These are phyloP conservation scores for Neomicropteryx cornuta DNA, from an alignment of 1,140 invertebrate species.

Conservation along the genomic window DNA sequence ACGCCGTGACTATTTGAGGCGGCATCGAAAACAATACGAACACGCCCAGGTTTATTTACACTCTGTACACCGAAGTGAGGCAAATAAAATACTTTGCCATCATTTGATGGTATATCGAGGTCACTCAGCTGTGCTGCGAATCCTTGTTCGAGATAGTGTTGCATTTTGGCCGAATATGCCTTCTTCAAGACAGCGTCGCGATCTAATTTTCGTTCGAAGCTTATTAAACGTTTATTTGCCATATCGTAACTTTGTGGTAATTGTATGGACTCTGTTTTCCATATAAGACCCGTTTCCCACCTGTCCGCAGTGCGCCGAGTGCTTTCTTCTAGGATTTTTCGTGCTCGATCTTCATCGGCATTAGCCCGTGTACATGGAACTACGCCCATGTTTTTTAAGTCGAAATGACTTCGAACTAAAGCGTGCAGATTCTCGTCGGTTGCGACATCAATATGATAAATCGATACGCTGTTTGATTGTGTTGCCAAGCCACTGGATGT, in stretches of 20 bases:
- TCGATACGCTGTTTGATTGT: too few relatives aligned
- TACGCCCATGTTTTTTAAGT: too few relatives aligned
- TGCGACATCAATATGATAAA: too few relatives aligned
- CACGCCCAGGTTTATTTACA: conserved; percentile 16
- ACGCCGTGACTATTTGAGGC: conserved; percentile 12
- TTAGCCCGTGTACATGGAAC: too few relatives aligned
- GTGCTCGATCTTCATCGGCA: too few relatives aligned
- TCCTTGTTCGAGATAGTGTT: conserved; percentile 1
- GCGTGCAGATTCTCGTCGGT: too few relatives aligned
- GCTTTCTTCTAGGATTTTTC: neutral
- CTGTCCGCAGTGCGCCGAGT: neutral
- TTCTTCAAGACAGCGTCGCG: neutral
- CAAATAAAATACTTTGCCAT: conserved; percentile 10
- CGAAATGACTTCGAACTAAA: too few relatives aligned
- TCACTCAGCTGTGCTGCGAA: neutral
- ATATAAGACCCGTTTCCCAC: neutral
- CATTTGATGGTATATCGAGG: neutral
- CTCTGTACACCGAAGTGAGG: conserved; percentile 19
- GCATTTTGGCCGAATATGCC: conserved; percentile 1
- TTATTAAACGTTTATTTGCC: neutral
- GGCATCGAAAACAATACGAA: conserved; percentile 20
- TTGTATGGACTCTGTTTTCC: neutral
- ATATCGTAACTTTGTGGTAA: neutral
- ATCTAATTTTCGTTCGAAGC: conserved; percentile 3
- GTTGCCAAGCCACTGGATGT: too few relatives aligned